These are phyloP conservation scores for Microcebus jonahi DNA, from an alignment of 2,113 vertebrate genomes.

Conservation along the genomic window DNA sequence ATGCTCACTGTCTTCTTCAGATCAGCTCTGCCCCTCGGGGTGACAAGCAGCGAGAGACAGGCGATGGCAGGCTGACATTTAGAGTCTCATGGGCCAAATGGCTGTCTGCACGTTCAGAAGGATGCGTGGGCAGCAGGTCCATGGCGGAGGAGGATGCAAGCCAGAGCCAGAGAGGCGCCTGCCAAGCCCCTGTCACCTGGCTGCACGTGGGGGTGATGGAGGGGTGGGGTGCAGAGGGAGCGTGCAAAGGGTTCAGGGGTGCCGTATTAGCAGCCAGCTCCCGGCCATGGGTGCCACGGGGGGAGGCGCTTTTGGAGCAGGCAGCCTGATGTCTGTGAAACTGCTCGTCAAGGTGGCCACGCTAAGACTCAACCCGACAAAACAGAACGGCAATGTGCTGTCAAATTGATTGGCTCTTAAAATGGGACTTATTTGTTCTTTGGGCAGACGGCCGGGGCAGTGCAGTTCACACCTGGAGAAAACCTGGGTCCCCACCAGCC, in stretches of 20 bases:
- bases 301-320: neutral
- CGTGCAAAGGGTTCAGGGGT: fast-evolving
- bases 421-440: neutral
- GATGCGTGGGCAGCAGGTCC: neutral
- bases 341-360: neutral
- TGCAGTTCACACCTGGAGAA: neutral
- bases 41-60: neutral
- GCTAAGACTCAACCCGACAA: neutral
- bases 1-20: neutral
- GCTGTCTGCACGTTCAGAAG: neutral
- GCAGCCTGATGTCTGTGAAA: neutral
- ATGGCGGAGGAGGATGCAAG: neutral
- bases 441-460: neutral
- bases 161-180: neutral
- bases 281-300: neutral
- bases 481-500: neutral
- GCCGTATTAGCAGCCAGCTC: neutral
- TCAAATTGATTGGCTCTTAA: neutral
- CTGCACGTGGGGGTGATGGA: too few relatives aligned
- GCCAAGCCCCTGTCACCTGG: neutral
- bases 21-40: neutral
- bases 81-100: neutral
- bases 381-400: neutral
- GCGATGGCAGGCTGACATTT: neutral
- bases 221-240: too few relatives aligned